Base-by-base conservation (phyloP, 2,888 invertebrate genomes). In the Ichneumoninae sp. region DNA sequence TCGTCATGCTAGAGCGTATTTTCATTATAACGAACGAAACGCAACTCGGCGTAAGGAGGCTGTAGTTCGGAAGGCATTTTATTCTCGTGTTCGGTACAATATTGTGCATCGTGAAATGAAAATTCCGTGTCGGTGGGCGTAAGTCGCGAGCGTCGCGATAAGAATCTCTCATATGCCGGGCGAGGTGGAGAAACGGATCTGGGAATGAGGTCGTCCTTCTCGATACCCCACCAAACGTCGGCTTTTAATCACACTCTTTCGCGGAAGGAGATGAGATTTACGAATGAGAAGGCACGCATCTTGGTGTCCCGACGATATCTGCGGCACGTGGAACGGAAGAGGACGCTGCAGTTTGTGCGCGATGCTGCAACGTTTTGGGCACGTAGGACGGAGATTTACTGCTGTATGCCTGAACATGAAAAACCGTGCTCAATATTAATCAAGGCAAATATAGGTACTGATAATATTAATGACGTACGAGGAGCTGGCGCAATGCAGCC, bases 81-180 rank as follows among this genome's bases (percentile, higher is more conserved):
- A 16, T 5, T 19, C 60, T 47, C 47, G 60, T 73, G 26, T n/a
- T 5, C 22, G 8, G 30, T 54, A 57, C 26, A 8, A 36, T 69
- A 83, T 83, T 50, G 57, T 73, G n/a, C 57, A 60, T 68, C 57
- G 68, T 26, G 68, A 68, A 68, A 70, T 70, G 70, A 81, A 81
- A 65, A 66, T 69, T 33, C 22, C 22, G 33, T 13, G 3, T 13
- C 13, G 16, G 44, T 13, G 60, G 8, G 13, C 57, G 22, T 10
- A 22, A 22, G 0, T 22, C 13, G 8, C 22, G 22, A 19, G 57
- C 57, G 26, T 4, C 57, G 57, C 10, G 1, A 0, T 4, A 26
- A 3, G 33, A 36, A 26, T 60, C 63, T 30, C n/a, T n/a, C 50
- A 36, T 63, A 52, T 65, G 19, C n/a, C 33, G 19, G 22, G 5